Conservation (phyloP, 2,888 invertebrate genomes). For the Silvanus unidentatus region DNA sequence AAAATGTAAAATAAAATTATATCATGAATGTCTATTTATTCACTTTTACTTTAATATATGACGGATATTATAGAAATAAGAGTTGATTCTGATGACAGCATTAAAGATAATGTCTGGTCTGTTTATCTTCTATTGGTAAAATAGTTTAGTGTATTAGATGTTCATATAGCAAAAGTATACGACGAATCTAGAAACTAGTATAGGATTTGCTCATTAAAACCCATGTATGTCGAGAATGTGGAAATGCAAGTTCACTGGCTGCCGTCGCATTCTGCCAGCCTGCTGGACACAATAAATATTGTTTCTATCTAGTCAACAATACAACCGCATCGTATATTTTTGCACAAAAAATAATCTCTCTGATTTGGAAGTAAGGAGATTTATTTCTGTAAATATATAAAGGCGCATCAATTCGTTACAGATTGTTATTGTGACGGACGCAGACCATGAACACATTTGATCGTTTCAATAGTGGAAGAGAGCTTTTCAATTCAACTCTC, state of each 20-base stretch:
- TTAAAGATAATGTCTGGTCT: conserved; percentile 19
- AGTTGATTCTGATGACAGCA: conserved; percentile 20
- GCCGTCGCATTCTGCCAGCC: conserved; percentile 44
- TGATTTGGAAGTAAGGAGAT: conserved; percentile 39
- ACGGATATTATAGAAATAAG: background rate
- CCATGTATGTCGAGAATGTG: conserved; percentile 47
- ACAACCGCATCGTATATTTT: conserved; percentile 41
- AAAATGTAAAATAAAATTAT: conserved; percentile 1
- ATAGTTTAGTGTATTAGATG: conserved; percentile 33
- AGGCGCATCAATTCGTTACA: conserved; percentile 39
- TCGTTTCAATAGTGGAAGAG: background rate
- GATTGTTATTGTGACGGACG: conserved; percentile 36
- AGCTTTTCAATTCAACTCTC: too few species aligned
- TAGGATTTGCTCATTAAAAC: conserved; percentile 45
- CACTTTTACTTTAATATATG: background rate
- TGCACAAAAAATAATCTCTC: conserved; percentile 43
- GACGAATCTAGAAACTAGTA: conserved; percentile 22
- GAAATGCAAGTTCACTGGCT: conserved; percentile 43
- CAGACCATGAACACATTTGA: conserved; percentile 1
- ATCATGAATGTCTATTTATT: background rate
- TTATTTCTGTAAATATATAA: conserved; percentile 38
- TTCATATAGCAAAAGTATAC: conserved; percentile 22
- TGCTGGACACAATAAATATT: conserved; percentile 46
- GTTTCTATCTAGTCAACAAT: conserved; percentile 44
- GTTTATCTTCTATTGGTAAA: conserved; percentile 35